Conservation (phyloP, 2,888 invertebrate genomes). For the Drosophila nigricruria region DNA sequence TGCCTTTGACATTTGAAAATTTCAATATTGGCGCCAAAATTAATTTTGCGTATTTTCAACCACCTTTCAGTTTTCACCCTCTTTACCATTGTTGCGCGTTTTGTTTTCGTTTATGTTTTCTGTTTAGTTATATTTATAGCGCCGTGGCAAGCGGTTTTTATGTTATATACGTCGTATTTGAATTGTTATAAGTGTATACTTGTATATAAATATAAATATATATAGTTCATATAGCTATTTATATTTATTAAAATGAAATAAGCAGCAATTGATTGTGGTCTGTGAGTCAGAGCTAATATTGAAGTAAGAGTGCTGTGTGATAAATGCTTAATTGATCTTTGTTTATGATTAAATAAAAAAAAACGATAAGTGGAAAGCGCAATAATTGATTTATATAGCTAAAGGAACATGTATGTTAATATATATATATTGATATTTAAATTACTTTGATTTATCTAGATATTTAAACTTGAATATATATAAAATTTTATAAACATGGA, state of each 20-base stretch:
- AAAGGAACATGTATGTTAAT: not conserved
- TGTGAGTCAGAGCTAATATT: not conserved
- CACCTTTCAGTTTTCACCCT: slow-evolving; percentile 60
- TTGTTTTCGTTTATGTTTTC: slow-evolving; percentile 47
- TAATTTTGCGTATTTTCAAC: slow-evolving; percentile 54
- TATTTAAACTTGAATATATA: no score
- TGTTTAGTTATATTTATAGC: slow-evolving; percentile 48
- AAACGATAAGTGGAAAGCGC: not conserved
- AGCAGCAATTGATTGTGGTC: not conserved
- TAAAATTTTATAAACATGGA: no score
- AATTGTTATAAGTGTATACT: not conserved
- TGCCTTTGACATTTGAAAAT: slow-evolving; percentile 30
- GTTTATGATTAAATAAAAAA: not conserved
- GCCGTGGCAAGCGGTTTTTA: slow-evolving; percentile 29
- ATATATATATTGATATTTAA: not conserved
- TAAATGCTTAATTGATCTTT: not conserved
- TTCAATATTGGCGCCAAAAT: slow-evolving; percentile 48
- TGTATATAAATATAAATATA: not conserved
- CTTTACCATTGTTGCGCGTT: slow-evolving; percentile 34
- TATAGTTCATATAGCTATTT: not conserved
- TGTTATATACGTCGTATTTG: slow-evolving; percentile 6
- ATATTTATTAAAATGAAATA: not conserved
- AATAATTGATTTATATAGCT: not conserved
- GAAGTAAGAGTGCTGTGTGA: not conserved
- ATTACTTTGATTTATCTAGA: no score